A percentile compares a stretch with the other conserved stretches of the same genome.
These are phyloP conservation scores for Coenonympha arcania DNA, from an alignment of 2,888 invertebrate genomes.

Conservation along the genomic window DNA sequence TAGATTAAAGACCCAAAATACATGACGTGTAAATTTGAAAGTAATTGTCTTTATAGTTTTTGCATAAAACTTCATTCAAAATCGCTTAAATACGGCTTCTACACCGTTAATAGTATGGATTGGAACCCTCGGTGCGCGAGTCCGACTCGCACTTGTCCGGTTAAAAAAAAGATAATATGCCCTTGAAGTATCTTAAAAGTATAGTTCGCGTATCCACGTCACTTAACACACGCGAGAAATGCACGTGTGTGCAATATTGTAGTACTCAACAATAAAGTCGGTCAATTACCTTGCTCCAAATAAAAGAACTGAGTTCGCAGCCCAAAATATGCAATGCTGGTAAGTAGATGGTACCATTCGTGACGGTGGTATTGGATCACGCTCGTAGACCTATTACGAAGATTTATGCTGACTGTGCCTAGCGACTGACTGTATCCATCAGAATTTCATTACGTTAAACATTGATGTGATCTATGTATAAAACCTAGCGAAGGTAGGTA, in stretches of 20 bases:
- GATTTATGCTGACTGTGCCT: neutral
- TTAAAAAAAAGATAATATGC: no score
- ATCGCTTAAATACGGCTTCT: no score
- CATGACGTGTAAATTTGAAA: no score
- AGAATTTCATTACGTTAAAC: neutral
- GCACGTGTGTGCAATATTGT: constrained; percentile 31
- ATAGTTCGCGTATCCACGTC: neutral
- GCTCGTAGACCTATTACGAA: constrained; percentile 1
- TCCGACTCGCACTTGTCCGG: no score
- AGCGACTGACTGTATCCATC: no score
- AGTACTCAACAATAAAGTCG: constrained; percentile 30
- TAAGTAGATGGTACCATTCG: constrained; percentile 26
- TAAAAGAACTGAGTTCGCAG: constrained; percentile 33
- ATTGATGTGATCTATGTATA: neutral
- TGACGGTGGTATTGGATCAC: constrained; percentile 20
- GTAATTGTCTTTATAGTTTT: no score
- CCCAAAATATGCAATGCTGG: constrained; percentile 29
- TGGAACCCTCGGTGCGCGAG: no score
- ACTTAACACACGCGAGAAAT: constrained; percentile 4
- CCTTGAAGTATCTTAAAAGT: no score
- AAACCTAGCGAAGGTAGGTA: no score
- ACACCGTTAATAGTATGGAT: no score
- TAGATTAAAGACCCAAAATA: no score
- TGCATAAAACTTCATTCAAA: no score
- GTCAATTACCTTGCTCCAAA: constrained; percentile 35